Conservation (phyloP, 2,888 invertebrate genomes). For the Morinoia aosen region DNA sequence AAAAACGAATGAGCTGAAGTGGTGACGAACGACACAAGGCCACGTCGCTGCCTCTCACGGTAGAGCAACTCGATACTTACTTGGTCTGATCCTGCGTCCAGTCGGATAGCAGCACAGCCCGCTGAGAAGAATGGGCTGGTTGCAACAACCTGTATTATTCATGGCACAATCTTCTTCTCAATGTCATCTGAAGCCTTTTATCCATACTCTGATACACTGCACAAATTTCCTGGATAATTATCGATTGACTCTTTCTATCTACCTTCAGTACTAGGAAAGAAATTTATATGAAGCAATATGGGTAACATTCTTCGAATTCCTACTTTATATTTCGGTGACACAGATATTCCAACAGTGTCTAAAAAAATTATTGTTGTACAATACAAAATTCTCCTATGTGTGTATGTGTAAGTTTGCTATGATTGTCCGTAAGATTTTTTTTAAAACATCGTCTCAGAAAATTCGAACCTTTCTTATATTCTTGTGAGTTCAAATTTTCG, state of each 20-base stretch:
- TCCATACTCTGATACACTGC: background rate
- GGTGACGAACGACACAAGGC: constrained; percentile 12
- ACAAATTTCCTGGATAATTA: background rate
- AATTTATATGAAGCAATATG: background rate
- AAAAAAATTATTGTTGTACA: background rate
- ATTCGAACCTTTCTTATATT: background rate
- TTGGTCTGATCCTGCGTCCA: background rate
- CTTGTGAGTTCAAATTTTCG: background rate
- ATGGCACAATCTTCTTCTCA: background rate
- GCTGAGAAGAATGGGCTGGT: background rate
- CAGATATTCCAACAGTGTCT: background rate
- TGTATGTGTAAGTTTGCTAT: background rate
- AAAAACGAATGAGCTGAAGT: constrained; percentile 12
- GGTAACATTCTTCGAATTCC: background rate
- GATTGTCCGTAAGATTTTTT: too few species aligned
- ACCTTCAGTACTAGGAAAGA: background rate
- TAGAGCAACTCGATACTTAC: constrained; percentile 3
- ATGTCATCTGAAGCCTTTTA: background rate
- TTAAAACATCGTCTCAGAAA: too few species aligned
- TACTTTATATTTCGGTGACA: background rate
- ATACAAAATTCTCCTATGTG: background rate
- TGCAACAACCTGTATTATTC: constrained; percentile 12
- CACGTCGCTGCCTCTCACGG: constrained; percentile 9
- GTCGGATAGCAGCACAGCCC: background rate
- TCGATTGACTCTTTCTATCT: background rate